phyloP scores from a whole-genome alignment of 2,888 invertebrate genomes.

The Oxystoma pomonae region DNA sequence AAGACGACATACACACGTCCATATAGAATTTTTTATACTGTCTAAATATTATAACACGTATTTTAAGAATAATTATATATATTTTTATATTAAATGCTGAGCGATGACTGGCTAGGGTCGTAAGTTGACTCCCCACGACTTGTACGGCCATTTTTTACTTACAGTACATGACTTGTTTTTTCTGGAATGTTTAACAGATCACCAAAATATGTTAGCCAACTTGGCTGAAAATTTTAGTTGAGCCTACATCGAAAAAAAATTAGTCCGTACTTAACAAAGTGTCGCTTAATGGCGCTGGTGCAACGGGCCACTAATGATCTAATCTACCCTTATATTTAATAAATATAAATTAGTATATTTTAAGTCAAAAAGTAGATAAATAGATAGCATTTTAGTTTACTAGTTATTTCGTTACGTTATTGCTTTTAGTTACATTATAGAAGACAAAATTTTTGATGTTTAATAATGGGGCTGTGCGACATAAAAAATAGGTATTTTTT shows the following conservation, averaged over 20 bases:
- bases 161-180: too few relatives aligned
- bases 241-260: too few relatives aligned
- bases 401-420: conserved; percentile 48
- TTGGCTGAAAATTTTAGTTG: too few relatives aligned
- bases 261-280: too few relatives aligned
- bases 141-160: too few relatives aligned
- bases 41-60: conserved; percentile 20
- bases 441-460: conserved; percentile 45
- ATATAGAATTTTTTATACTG: not conserved
- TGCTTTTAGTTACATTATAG: conserved; percentile 49
- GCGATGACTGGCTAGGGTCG: conserved; percentile 48
- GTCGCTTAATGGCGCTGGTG: not conserved
- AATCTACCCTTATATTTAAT: conserved; percentile 34
- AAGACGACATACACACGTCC: conserved; percentile 40
- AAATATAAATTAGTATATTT: conserved; percentile 8
- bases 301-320: conserved; percentile 23
- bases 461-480: conserved; percentile 31
- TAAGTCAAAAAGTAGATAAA: conserved; percentile 43
- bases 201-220: too few relatives aligned
- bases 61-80: conserved; percentile 31
- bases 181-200: too few relatives aligned
- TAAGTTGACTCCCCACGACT: conserved; percentile 24
- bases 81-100: conserved; percentile 46
- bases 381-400: conserved; percentile 40
- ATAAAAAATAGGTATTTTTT: too few relatives aligned